Evolutionary conservation across 2,888 invertebrate species (phyloP), one percentile per base, ranked within the genome.

Genomic region (Chrysolina oricalcia): DNA sequence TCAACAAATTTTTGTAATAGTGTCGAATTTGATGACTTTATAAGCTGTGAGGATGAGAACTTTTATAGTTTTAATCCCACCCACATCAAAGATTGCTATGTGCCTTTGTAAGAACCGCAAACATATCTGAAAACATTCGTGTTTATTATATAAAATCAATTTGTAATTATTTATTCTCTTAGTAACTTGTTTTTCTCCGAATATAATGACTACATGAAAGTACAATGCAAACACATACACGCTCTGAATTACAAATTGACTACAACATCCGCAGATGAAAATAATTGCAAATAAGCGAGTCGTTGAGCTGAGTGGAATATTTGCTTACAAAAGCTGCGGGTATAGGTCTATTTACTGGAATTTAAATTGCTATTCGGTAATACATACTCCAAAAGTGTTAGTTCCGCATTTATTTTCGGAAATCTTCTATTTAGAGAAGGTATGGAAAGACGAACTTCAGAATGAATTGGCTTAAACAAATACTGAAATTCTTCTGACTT

Each of bases 181-280:
- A 23, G 59, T 27, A 35, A 59, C 59, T 59, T 59, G 59, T 59
- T 59, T 59, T 59, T 59, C 59, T 59, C 59, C 59, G 59, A 59
- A 59, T 59, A 59, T 59, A 59, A 59, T 35, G 59, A 59, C 27
- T 59, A 59, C 59, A 59, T 27, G 71, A 40, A 70, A 69, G 66
- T 63, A 72, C 73, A 69, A 66, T 73, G 71, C 46, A 64, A 53
- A 67, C 46, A 50, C 70, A 35, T 53, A 70, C 75, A 64, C 53
- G 75, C 41, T 56, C 63, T 72, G 78, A 73, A 75, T 78, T 62
- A 63, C 21, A 72, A 78, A 65, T 75, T 53, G 41, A 65, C 63
- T 69, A 46, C 66, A 56, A 75, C 78, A 78, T 78, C 78, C 78
- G 78, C 72, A 73, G 75, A 73, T 73, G 56, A 73, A 53, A 63